Evolutionary conservation across 92 coral and sea anemone genomes (phyloP).

Genomic region (Ricordea florida): DNA sequence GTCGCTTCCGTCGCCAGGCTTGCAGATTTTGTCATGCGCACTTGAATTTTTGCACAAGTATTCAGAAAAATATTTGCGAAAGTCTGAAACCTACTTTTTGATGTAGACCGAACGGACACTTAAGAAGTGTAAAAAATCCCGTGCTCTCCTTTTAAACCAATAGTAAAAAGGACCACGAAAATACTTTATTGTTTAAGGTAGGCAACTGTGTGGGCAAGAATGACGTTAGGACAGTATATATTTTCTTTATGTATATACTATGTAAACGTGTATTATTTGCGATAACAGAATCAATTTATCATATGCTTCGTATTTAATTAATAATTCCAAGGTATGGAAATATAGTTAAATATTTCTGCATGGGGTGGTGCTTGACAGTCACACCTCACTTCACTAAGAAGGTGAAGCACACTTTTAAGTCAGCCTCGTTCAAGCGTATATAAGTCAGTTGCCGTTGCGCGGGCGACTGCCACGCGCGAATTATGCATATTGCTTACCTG

Average conservation of each 20-base stretch:
- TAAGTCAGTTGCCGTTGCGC: background rate
- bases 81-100: background rate
- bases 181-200: too few species aligned
- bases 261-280: too few species aligned
- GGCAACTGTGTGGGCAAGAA: too few species aligned
- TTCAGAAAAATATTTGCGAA: background rate
- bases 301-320: too few species aligned
- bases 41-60: background rate
- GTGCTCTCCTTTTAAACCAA: too few species aligned
- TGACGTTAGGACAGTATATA: too few species aligned
- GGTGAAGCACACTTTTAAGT: background rate
- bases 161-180: too few species aligned
- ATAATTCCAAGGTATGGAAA: too few species aligned
- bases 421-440: conserved; percentile 12
- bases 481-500: background rate
- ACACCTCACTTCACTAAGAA: background rate
- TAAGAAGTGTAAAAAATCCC: background rate
- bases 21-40: conserved; percentile 42
- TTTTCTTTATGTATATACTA: too few species aligned
- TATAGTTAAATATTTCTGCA: too few species aligned
- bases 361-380: background rate
- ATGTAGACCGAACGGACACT: background rate
- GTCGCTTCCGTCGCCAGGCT: conserved; percentile 8
- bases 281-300: too few species aligned
- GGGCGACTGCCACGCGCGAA: conserved; percentile 12